phyloP scores from a whole-genome alignment of 2,113 vertebrate genomes.

The Chauna torquata region DNA sequence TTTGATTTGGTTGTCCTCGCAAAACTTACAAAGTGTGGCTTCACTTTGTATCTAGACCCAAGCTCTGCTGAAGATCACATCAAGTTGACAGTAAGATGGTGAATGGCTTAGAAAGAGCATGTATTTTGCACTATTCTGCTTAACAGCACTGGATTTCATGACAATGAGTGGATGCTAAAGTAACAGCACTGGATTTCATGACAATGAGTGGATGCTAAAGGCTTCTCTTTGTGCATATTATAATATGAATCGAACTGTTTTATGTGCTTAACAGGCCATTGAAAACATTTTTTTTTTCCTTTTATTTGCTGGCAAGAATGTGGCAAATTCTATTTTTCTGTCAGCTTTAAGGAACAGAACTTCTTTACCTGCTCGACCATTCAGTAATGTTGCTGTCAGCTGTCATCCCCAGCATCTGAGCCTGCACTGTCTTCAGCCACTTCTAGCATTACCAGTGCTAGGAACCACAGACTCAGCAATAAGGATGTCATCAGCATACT shows the following conservation, averaged over 20 bases:
- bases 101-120: neutral
- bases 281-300: neutral
- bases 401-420: conserved; percentile 64
- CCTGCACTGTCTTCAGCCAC: conserved; percentile 27
- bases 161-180: neutral
- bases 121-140: neutral
- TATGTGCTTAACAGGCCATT: neutral
- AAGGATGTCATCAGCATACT: conserved; percentile 71
- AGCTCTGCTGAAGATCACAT: neutral
- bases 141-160: neutral
- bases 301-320: neutral
- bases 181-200: neutral
- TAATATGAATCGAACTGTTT: neutral
- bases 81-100: neutral
- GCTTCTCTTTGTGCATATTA: neutral
- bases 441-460: conserved; percentile 5
- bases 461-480: conserved; percentile 79
- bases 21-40: neutral
- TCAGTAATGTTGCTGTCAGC: conserved; percentile 51
- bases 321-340: neutral
- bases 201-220: neutral
- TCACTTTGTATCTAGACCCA: neutral
- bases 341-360: neutral
- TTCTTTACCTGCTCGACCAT: neutral
- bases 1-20: neutral